Conservation (phyloP, 1,140 invertebrate genomes). For the Calephelis virginiensis region DNA sequence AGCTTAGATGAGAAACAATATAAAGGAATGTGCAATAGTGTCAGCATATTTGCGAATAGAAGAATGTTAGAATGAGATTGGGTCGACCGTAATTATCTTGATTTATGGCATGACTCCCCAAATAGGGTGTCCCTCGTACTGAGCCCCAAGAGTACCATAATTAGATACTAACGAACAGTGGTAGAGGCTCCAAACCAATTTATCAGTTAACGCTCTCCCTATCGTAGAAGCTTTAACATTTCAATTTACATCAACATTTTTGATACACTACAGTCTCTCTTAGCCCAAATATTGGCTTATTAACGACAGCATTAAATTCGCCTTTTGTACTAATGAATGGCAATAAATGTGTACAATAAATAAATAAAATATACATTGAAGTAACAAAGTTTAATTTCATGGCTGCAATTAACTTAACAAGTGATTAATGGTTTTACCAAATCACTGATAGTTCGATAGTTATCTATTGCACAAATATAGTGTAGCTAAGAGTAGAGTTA, state of each 20-base stretch:
- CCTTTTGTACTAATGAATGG: too few relatives aligned
- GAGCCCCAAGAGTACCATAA: conserved; percentile 35
- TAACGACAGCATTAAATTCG: too few relatives aligned
- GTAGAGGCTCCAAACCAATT: conserved; percentile 23
- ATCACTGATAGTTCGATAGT: too few relatives aligned
- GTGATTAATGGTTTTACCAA: too few relatives aligned
- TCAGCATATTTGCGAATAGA: conserved; percentile 27
- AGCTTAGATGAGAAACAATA: neutral
- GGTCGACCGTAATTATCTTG: conserved; percentile 31
- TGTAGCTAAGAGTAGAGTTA: too few relatives aligned
- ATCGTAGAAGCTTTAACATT: conserved; percentile 5
- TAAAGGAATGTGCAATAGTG: conserved; percentile 2
- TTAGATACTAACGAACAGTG: conserved; percentile 32
- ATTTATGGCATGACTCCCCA: conserved; percentile 33
- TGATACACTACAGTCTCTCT: neutral
- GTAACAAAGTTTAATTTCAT: too few relatives aligned
- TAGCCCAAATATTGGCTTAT: too few relatives aligned
- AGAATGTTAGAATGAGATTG: conserved; percentile 15
- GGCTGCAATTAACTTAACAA: too few relatives aligned
- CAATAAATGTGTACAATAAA: too few relatives aligned
- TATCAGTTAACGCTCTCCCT: conserved; percentile 25
- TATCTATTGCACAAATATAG: too few relatives aligned
- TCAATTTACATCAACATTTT: conserved; percentile 1
- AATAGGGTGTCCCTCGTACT: conserved; percentile 18
- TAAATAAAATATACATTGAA: too few relatives aligned